Evolutionary conservation across 2,113 vertebrate species (phyloP).

Genomic region (Aspiorhynchus laticeps): DNA sequence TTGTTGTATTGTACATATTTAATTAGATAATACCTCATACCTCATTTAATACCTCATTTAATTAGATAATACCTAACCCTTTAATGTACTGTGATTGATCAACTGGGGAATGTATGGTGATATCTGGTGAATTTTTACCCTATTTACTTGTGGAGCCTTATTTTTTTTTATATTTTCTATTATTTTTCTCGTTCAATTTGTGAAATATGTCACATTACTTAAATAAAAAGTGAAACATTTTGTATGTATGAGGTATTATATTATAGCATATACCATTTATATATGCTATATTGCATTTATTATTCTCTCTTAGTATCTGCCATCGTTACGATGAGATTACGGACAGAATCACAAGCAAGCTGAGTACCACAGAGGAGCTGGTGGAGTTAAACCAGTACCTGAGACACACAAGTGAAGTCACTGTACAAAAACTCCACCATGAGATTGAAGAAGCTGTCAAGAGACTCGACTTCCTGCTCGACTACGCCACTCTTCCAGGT

Average conservation of each 20-base stretch:
- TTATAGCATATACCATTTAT: background rate
- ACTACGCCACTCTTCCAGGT: slow-evolving; percentile 83
- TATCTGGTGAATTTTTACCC: too few relatives aligned
- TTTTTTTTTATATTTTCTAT: background rate
- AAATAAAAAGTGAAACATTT: background rate
- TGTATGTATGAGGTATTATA: background rate
- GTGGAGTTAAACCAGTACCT: slow-evolving; percentile 78
- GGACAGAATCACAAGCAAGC: slow-evolving; percentile 74
- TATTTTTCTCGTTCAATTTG: background rate
- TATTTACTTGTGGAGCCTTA: background rate
- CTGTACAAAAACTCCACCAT: slow-evolving; percentile 75
- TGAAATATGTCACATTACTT: too few relatives aligned
- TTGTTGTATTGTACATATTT: too few relatives aligned
- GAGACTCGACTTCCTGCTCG: slow-evolving; percentile 83
- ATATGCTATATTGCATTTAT: background rate
- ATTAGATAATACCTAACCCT: too few relatives aligned
- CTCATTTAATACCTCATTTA: too few relatives aligned
- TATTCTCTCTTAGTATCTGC: slow-evolving; percentile 79
- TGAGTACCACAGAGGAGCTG: slow-evolving; percentile 80
- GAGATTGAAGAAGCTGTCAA: slow-evolving; percentile 75
- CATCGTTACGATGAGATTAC: slow-evolving; percentile 80
- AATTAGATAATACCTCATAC: too few relatives aligned
- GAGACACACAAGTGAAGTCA: slow-evolving; percentile 80
- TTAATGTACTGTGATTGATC: too few relatives aligned
- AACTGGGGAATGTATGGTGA: too few relatives aligned